Evolutionary conservation across 2,888 invertebrate species (phyloP).

Genomic region (Alloscopus bannaensis): DNA sequence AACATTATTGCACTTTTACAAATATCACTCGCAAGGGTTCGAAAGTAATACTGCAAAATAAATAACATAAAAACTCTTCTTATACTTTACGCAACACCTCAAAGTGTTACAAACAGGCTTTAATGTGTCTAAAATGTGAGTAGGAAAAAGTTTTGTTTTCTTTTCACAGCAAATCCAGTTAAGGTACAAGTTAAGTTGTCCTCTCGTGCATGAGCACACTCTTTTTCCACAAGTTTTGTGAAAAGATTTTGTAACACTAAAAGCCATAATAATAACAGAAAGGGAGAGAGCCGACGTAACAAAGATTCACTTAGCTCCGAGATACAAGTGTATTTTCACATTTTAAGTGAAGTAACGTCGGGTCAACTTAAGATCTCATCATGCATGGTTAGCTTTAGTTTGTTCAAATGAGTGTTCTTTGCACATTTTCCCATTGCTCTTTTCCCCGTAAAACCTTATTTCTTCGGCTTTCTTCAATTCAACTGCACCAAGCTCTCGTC

Average conservation of each 20-base stretch:
- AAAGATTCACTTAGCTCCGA: neutral
- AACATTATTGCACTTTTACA: too few species aligned
- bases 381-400: conserved; percentile 54
- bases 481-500: neutral
- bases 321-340: conserved; percentile 43
- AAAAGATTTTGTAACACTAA: conserved; percentile 41
- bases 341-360: conserved; percentile 57
- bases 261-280: conserved; percentile 32
- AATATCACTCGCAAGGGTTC: too few species aligned
- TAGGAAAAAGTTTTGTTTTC: conserved; percentile 39
- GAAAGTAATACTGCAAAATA: too few species aligned
- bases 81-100: too few species aligned
- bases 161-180: conserved; percentile 51
- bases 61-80: too few species aligned
- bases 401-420: conserved; percentile 25
- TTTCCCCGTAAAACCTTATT: neutral
- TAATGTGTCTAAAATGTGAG: conserved; percentile 29
- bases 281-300: neutral
- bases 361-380: conserved; percentile 62
- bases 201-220: conserved; percentile 4
- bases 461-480: neutral
- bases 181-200: conserved; percentile 37
- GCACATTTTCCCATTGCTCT: conserved; percentile 20
- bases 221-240: neutral
- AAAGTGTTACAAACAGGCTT: conserved; percentile 62